Evolutionary conservation across 2,797 vertebrate species (phyloP).

Genomic region (Arctocebus calabarensis): DNA sequence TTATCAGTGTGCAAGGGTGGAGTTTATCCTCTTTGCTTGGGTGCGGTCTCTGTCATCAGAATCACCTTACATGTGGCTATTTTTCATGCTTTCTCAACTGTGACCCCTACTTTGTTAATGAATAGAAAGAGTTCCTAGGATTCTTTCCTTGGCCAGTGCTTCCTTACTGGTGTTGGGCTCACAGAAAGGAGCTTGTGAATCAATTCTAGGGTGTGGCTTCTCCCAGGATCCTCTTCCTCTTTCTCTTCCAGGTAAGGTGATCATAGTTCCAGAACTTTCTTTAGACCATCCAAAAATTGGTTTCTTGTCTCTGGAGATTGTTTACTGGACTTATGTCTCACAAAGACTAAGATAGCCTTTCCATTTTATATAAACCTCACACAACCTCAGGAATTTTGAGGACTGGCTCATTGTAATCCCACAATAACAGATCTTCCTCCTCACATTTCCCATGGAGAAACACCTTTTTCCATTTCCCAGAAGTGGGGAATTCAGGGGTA

Average conservation of each 20-base stretch:
- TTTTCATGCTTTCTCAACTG: not conserved
- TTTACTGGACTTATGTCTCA: not conserved
- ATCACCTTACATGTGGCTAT: not conserved
- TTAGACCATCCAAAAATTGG: not conserved
- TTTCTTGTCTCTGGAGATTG: constrained; percentile 38
- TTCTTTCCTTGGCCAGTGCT: not conserved
- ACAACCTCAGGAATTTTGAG: not conserved
- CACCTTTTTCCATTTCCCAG: not conserved
- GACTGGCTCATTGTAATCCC: not conserved
- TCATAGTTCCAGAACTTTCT: not conserved
- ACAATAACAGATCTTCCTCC: not conserved
- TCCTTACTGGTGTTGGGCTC: not conserved
- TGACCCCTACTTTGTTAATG: not conserved
- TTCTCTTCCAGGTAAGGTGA: not conserved
- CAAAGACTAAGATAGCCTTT: not conserved
- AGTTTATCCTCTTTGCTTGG: not conserved
- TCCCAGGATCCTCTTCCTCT: not conserved
- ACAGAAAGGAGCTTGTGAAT: not conserved
- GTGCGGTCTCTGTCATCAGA: not conserved
- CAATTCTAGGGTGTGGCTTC: not conserved
- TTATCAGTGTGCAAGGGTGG: not conserved
- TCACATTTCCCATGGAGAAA: not conserved
- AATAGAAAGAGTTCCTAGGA: not conserved
- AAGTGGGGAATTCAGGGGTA: not conserved
- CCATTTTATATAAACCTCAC: not conserved